A percentile compares a stretch with the other conserved stretches of the same genome.
phyloP scores from a whole-genome alignment of 1,140 invertebrate genomes.

The Drosophila equinoxialis region DNA sequence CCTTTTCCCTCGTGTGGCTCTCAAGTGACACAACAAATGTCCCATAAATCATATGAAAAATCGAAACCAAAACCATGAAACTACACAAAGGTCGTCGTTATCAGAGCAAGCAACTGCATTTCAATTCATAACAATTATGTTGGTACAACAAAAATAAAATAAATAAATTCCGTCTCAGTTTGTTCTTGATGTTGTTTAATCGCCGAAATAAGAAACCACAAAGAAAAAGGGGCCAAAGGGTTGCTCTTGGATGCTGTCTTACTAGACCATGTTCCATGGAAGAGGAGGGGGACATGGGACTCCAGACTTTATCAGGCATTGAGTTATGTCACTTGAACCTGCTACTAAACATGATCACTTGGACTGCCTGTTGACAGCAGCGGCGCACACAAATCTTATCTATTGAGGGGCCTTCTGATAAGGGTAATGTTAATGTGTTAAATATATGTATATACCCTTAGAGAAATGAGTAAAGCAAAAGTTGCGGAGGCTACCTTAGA shows the following conservation, averaged over 20 bases:
- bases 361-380: constrained; percentile 39
- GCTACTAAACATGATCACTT: constrained; percentile 30
- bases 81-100: not conserved
- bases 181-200: not conserved
- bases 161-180: constrained; percentile 4
- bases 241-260: not conserved
- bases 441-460: not conserved
- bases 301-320: constrained; percentile 15
- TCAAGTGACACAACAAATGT: not conserved
- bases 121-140: constrained; percentile 78
- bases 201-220: not conserved
- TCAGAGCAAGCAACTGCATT: constrained; percentile 67
- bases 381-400: constrained; percentile 6
- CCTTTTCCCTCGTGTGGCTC: not conserved
- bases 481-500: not conserved
- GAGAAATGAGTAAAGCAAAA: too few species aligned
- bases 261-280: not conserved
- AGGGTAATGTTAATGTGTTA: not conserved
- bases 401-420: not conserved
- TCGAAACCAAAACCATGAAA: constrained; percentile 3
- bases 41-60: not conserved
- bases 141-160: constrained; percentile 46
- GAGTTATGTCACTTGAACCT: constrained; percentile 45
- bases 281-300: not conserved
- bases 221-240: not conserved